Evolutionary conservation across 2,797 vertebrate species (phyloP).

Genomic region (Hyperoplus immaculatus): DNA sequence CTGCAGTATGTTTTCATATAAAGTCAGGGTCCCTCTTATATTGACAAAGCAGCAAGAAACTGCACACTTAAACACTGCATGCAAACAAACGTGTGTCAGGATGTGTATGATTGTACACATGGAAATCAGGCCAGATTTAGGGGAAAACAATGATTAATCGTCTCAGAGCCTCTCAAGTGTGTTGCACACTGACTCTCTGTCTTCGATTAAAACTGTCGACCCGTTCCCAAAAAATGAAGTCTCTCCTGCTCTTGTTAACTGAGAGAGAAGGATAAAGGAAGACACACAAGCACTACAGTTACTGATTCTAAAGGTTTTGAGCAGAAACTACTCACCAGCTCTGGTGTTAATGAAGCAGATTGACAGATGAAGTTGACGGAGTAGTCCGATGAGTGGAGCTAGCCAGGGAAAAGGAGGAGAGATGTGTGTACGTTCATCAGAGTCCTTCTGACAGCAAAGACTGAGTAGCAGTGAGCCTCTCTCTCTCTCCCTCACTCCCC

Average conservation of each 20-base stretch:
- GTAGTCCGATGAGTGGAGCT: constrained; percentile 58
- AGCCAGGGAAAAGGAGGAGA: constrained; percentile 69
- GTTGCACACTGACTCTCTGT: constrained; percentile 66
- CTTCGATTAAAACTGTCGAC: constrained; percentile 74
- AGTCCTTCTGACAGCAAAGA: constrained; percentile 81
- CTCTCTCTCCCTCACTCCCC: constrained; percentile 67
- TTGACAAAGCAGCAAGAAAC: constrained; percentile 47
- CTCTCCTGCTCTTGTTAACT: constrained; percentile 30
- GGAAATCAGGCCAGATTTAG: constrained; percentile 48
- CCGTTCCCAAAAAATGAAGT: constrained; percentile 50
- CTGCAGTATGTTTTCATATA: constrained; percentile 63
- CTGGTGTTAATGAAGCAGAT: constrained; percentile 46
- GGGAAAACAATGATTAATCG: constrained; percentile 60
- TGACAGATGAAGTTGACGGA: constrained; percentile 57
- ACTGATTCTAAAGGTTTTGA: constrained; percentile 24
- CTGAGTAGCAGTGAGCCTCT: constrained; percentile 77
- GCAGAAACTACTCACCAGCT: constrained; percentile 78
- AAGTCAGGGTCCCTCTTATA: constrained; percentile 59
- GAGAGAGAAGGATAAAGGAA: constrained; percentile 28
- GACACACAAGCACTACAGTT: constrained; percentile 52
- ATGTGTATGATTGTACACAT: constrained; percentile 56
- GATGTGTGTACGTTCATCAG: constrained; percentile 78
- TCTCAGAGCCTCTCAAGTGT: constrained; percentile 53
- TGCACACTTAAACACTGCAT: constrained; percentile 36
- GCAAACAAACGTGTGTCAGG: constrained; percentile 59